Conservation (phyloP, 2,113 vertebrate genomes). For the Macrotis lagotis region DNA sequence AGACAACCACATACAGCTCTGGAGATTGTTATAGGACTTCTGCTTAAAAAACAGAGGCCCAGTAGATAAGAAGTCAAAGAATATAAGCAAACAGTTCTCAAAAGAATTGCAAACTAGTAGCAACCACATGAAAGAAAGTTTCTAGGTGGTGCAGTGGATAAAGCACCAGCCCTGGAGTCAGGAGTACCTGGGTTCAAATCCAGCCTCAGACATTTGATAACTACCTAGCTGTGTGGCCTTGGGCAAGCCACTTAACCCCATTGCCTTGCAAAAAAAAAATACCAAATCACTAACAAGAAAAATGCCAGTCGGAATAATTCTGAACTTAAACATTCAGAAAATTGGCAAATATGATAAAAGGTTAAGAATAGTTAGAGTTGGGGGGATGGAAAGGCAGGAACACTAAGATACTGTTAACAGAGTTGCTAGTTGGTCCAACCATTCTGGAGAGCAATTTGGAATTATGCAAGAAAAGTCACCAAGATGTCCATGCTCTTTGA, state of each 20-base stretch:
- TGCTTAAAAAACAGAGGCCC: not conserved
- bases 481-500: not conserved
- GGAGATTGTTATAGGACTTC: not conserved
- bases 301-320: not conserved
- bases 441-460: not conserved
- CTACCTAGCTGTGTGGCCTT: too few relatives aligned
- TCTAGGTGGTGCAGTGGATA: too few relatives aligned
- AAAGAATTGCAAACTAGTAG: not conserved
- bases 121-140: not conserved
- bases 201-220: too few relatives aligned
- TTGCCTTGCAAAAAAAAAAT: too few relatives aligned
- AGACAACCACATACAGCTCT: not conserved
- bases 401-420: not conserved
- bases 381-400: not conserved
- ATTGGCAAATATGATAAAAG: not conserved
- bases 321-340: not conserved
- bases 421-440: not conserved
- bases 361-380: not conserved
- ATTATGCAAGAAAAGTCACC: not conserved
- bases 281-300: not conserved
- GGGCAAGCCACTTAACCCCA: too few relatives aligned
- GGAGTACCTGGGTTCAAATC: too few relatives aligned
- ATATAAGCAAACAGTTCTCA: not conserved
- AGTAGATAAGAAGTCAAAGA: not conserved
- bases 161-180: too few relatives aligned